Evolutionary conservation across 2,113 vertebrate genomes (phyloP).

Genomic region (Cynopterus brachyotis): DNA sequence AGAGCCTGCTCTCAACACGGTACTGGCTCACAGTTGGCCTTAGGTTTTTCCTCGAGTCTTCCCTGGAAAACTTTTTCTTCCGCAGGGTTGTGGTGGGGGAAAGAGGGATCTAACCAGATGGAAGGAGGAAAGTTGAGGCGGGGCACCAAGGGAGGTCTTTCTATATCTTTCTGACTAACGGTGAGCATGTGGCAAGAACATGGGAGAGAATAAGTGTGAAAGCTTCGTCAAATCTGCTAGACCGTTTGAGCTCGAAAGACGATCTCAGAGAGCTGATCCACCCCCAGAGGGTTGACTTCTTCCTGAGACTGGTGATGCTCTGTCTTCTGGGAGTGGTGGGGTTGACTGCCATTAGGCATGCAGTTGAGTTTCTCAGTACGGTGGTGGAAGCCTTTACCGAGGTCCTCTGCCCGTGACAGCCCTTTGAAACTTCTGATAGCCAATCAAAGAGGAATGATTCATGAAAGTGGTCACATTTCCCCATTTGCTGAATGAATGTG

Average conservation of each 20-base stretch:
- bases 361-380: neutral
- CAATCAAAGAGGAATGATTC: neutral
- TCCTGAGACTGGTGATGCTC: neutral
- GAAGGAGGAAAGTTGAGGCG: neutral
- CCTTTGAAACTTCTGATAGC: neutral
- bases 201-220: neutral
- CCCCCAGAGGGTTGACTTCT: neutral
- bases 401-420: neutral
- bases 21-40: neutral
- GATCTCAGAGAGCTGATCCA: neutral
- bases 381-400: neutral
- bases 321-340: neutral
- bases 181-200: neutral
- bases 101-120: neutral
- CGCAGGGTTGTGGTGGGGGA: neutral
- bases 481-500: neutral
- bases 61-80: neutral
- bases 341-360: too few relatives aligned
- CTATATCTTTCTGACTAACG: neutral
- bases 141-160: neutral
- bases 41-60: neutral
- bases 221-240: neutral
- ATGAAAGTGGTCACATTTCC: neutral
- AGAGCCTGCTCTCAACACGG: accelerated
- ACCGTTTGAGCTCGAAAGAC: neutral